Evolutionary conservation across 2,888 invertebrate genomes (phyloP).

Genomic region (Tetragnatha montana): DNA sequence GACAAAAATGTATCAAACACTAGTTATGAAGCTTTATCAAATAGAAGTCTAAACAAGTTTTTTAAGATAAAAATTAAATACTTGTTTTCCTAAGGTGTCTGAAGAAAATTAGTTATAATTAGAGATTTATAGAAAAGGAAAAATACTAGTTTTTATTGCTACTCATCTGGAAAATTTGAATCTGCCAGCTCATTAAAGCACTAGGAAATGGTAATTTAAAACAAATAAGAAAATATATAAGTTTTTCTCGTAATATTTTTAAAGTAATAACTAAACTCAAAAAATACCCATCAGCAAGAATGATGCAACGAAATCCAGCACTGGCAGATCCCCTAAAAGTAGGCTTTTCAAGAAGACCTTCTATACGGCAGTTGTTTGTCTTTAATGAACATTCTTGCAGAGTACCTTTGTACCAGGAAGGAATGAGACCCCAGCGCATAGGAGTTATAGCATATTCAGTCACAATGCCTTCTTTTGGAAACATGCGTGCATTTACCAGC

Average conservation of each 20-base stretch:
- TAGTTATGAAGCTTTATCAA: too few relatives aligned
- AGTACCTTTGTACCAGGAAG: conserved; percentile 85
- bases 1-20: too few relatives aligned
- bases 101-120: too few relatives aligned
- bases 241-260: neutral
- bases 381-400: conserved; percentile 80
- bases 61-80: too few relatives aligned
- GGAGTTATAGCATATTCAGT: conserved; percentile 77
- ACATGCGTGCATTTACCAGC: conserved; percentile 39
- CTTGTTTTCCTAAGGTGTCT: too few relatives aligned
- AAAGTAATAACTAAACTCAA: neutral
- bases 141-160: too few relatives aligned
- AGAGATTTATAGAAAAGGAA: too few relatives aligned
- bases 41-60: too few relatives aligned
- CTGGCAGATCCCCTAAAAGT: conserved; percentile 82
- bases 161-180: too few relatives aligned
- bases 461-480: neutral
- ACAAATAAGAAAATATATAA: neutral
- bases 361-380: conserved; percentile 87
- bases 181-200: too few relatives aligned
- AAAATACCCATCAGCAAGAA: conserved; percentile 85
- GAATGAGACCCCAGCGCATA: conserved; percentile 91
- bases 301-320: conserved; percentile 85
- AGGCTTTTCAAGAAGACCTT: conserved; percentile 83
- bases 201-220: neutral